Conservation (phyloP, 2,113 vertebrate species). For the Elgaria multicarinata region DNA sequence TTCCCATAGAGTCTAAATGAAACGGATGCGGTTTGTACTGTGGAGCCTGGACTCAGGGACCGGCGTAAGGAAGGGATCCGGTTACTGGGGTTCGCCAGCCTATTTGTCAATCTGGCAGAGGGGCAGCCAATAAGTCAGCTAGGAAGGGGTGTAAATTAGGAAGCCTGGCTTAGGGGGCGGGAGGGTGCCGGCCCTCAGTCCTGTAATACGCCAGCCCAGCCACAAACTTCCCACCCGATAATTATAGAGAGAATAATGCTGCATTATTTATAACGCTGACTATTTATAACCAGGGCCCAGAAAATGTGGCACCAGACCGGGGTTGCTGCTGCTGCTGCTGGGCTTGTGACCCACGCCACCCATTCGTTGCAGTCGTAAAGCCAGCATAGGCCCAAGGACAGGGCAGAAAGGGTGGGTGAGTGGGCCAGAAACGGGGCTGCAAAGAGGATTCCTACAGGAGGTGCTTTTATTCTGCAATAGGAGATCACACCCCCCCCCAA, state of each 20-base stretch:
- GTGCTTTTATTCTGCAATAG: background rate
- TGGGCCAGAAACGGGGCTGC: background rate
- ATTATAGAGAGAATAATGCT: slow-evolving; percentile 46
- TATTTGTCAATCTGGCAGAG: background rate
- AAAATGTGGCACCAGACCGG: slow-evolving; percentile 48
- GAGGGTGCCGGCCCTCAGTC: background rate
- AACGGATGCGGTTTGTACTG: background rate
- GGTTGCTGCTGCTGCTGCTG: slow-evolving; percentile 32
- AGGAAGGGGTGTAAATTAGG: background rate
- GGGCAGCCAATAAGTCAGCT: background rate
- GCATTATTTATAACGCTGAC: slow-evolving; percentile 43
- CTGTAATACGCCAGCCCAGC: background rate
- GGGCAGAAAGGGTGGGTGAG: background rate
- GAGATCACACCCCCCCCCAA: background rate
- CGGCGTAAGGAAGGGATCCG: background rate
- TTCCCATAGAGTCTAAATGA: background rate
- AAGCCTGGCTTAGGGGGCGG: background rate
- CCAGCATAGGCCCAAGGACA: slow-evolving; percentile 52
- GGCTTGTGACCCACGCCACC: slow-evolving; percentile 45
- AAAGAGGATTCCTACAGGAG: background rate
- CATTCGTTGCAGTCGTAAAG: slow-evolving; percentile 19
- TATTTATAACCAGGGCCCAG: slow-evolving; percentile 50
- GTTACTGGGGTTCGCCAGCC: background rate
- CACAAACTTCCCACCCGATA: slow-evolving; percentile 44
- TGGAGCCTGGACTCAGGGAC: background rate